Conservation (phyloP, 2,113 vertebrate species). For the Symphodus melops region DNA sequence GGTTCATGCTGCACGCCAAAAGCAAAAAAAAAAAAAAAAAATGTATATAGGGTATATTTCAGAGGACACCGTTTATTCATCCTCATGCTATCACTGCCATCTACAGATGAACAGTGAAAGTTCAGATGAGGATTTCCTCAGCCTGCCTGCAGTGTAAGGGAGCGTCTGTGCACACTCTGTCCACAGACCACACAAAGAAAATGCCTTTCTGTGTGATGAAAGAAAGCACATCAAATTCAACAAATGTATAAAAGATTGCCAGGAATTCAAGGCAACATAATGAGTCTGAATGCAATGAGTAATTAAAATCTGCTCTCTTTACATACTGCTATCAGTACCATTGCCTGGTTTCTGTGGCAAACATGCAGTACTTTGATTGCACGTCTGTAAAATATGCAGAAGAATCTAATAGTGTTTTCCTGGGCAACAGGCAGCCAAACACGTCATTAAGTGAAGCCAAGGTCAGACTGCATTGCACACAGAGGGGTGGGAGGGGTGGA, state of each 20-base stretch:
- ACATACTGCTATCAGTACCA: not conserved
- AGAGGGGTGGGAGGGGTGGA: slow-evolving; percentile 35
- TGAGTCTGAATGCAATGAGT: not conserved
- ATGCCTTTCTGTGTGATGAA: not conserved
- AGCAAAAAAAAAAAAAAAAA: slow-evolving; percentile 18
- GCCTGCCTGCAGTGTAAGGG: not conserved
- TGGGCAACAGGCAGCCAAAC: slow-evolving; percentile 38
- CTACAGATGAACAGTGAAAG: slow-evolving; percentile 82
- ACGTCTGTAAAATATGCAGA: slow-evolving; percentile 18
- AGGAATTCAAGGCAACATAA: not conserved
- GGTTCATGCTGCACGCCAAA: slow-evolving; percentile 5
- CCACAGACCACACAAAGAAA: slow-evolving; percentile 15
- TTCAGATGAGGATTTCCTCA: slow-evolving; percentile 59
- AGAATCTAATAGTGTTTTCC: slow-evolving; percentile 25
- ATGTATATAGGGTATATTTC: slow-evolving; percentile 34
- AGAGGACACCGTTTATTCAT: slow-evolving; percentile 54
- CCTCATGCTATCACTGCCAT: slow-evolving; percentile 84
- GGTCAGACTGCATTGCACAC: slow-evolving; percentile 45
- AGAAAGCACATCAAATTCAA: not conserved
- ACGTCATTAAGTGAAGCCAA: slow-evolving; percentile 48
- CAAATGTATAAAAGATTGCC: not conserved
- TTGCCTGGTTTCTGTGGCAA: too few species aligned
- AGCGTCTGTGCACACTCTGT: slow-evolving; percentile 16
- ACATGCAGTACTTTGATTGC: slow-evolving; percentile 17
- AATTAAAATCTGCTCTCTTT: slow-evolving; percentile 13